These are phyloP conservation scores for Grapholita molesta DNA, from an alignment of 1,140 invertebrate species.

Conservation along the genomic window DNA sequence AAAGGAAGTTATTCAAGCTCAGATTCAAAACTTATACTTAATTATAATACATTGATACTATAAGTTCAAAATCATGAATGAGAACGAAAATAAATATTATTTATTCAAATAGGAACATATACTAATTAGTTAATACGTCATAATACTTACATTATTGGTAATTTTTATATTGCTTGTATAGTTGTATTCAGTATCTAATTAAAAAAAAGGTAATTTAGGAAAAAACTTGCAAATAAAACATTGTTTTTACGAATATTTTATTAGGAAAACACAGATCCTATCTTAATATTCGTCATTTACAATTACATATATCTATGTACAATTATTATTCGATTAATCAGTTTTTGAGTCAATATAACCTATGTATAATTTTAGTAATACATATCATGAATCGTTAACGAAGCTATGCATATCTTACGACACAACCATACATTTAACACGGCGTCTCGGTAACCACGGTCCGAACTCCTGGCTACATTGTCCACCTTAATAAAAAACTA, in stretches of 20 bases:
- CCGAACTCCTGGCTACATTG: conserved; percentile 47
- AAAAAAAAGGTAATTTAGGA: neutral
- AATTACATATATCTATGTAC: conserved; percentile 60
- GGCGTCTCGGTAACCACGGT: conserved; percentile 47
- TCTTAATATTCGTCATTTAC: conserved; percentile 57
- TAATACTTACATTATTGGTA: too few relatives aligned
- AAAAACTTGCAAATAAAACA: conserved; percentile 38
- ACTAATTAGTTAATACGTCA: too few relatives aligned
- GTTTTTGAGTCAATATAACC: conserved; percentile 53
- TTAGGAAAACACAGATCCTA: conserved; percentile 73
- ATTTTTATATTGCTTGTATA: too few relatives aligned
- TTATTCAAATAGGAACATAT: too few relatives aligned
- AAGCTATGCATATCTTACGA: conserved; percentile 76
- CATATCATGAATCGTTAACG: conserved; percentile 58
- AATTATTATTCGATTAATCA: conserved; percentile 64
- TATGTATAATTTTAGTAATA: conserved; percentile 68
- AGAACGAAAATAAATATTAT: too few relatives aligned
- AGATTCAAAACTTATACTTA: too few relatives aligned
- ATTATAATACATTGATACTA: too few relatives aligned
- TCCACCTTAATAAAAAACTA: conserved; percentile 66
- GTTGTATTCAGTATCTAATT: neutral
- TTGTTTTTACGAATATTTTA: conserved; percentile 61
- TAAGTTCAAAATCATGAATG: too few relatives aligned
- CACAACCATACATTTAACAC: conserved; percentile 78
- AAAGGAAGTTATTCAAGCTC: too few relatives aligned